Conservation (phyloP, 2,888 invertebrate species). For the Coenonympha glycerion region DNA sequence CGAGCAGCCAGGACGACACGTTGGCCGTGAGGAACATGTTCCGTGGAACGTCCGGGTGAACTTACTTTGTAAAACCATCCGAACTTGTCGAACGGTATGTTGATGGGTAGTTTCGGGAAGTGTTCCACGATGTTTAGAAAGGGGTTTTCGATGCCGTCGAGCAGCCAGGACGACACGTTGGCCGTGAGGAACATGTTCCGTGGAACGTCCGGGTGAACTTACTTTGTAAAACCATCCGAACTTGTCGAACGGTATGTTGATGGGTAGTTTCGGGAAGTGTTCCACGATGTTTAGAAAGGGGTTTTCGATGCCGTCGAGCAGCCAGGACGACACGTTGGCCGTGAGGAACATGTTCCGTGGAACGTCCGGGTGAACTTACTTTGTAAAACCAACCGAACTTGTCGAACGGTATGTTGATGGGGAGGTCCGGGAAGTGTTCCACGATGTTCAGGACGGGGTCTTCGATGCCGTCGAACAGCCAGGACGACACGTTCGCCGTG, state of each 20-base stretch:
- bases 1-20: too few relatives aligned
- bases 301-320: too few relatives aligned
- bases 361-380: conserved; percentile 74
- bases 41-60: too few relatives aligned
- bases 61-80: conserved; percentile 8
- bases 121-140: too few relatives aligned
- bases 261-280: too few relatives aligned
- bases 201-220: too few relatives aligned
- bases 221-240: conserved; percentile 7
- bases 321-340: conserved; percentile 79
- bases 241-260: background rate
- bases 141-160: too few relatives aligned
- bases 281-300: too few relatives aligned
- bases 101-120: too few relatives aligned
- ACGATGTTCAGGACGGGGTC: conserved; percentile 81
- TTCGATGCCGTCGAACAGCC: conserved; percentile 88
- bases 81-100: background rate
- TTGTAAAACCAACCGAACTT: conserved; percentile 91
- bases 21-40: too few relatives aligned
- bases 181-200: too few relatives aligned
- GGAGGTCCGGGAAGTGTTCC: conserved; percentile 67
- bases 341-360: conserved; percentile 74
- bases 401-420: conserved; percentile 79
- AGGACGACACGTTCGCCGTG: conserved; percentile 79
- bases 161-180: too few relatives aligned